A percentile compares a stretch with the other conserved stretches of the same genome.
Conservation (phyloP, 2,797 vertebrate genomes). For the Amazona ochrocephala region DNA sequence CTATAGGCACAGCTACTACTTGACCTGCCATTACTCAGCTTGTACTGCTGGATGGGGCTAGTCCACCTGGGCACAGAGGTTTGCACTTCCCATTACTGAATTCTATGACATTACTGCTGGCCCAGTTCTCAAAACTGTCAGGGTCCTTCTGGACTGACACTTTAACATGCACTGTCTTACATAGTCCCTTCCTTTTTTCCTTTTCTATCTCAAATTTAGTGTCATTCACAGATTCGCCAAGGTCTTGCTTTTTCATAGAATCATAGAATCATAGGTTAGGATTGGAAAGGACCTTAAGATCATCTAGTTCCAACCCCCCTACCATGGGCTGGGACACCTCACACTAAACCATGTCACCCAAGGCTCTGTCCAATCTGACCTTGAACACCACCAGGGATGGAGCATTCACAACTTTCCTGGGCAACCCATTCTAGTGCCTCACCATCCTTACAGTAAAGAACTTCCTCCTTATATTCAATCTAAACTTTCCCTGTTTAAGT, state of each 20-base stretch:
- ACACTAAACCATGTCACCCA: too few relatives aligned
- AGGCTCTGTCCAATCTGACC: too few relatives aligned
- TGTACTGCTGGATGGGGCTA: fast-evolving
- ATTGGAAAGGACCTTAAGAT: too few relatives aligned
- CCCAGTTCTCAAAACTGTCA: background rate
- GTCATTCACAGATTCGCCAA: background rate
- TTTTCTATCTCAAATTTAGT: background rate
- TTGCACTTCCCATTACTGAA: background rate
- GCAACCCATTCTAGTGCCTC: too few relatives aligned
- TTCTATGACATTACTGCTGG: background rate
- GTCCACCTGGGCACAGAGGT: background rate
- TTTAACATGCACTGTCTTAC: background rate
- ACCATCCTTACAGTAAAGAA: too few relatives aligned
- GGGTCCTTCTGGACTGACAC: background rate
- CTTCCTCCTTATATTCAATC: too few relatives aligned
- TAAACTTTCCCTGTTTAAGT: too few relatives aligned
- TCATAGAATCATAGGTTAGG: too few relatives aligned
- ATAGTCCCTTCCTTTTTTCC: background rate
- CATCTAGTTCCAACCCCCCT: too few relatives aligned
- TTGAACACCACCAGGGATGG: too few relatives aligned
- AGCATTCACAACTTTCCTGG: too few relatives aligned
- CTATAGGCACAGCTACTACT: background rate
- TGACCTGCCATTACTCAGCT: background rate
- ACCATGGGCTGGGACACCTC: too few relatives aligned
- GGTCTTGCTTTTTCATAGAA: background rate